Percentiles rank a stretch among this genome's conserved stretches.
Evolutionary conservation across 2,888 invertebrate genomes (phyloP).

Genomic region (Caenorhabditis sp.): DNA sequence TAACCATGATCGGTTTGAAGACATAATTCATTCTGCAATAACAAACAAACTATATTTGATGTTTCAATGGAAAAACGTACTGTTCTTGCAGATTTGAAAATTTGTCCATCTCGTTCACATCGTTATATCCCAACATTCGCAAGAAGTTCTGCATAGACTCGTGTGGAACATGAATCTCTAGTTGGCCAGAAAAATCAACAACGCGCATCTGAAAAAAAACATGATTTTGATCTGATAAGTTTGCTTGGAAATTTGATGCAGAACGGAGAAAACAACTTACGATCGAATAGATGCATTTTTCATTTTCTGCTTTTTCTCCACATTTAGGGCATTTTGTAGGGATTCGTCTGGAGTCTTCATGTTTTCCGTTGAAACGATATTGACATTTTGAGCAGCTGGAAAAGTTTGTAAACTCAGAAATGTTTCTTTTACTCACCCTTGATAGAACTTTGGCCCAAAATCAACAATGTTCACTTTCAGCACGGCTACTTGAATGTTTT

Average conservation of each 20-base stretch:
- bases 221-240: not conserved
- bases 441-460: constrained; percentile 8
- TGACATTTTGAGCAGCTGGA: constrained; percentile 6
- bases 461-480: constrained; percentile 4
- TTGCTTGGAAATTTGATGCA: not conserved
- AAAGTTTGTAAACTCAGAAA: too few relatives aligned
- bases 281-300: constrained; percentile 4
- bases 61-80: constrained; percentile 4
- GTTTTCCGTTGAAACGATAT: constrained; percentile 6
- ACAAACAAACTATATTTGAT: not conserved
- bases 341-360: not conserved
- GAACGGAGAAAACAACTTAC: not conserved
- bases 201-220: constrained; percentile 20
- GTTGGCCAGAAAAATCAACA: constrained; percentile 28
- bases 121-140: constrained; percentile 17
- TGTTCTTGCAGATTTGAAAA: constrained; percentile 23
- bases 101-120: constrained; percentile 10
- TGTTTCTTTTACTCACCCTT: constrained; percentile 1
- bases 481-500: not conserved
- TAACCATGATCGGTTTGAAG: constrained; percentile 24
- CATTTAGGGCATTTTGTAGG: constrained; percentile 3
- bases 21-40: constrained; percentile 15
- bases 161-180: constrained; percentile 15
- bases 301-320: not conserved
- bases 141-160: constrained; percentile 19